These are phyloP conservation scores for Egretta garzetta DNA, from an alignment of 2,113 vertebrate species.

Conservation along the genomic window DNA sequence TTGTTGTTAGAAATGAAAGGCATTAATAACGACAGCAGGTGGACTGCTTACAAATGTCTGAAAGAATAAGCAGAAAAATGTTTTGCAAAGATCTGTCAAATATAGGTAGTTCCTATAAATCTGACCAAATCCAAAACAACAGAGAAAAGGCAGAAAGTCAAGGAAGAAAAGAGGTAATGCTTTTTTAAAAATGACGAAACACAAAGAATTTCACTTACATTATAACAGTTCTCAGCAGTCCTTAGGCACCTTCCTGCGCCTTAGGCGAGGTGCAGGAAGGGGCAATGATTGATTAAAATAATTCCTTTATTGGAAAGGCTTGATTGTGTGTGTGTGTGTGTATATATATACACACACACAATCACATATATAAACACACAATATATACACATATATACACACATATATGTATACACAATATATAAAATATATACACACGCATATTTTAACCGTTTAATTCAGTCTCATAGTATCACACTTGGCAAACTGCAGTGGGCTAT, in stretches of 20 bases:
- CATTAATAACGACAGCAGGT: not conserved
- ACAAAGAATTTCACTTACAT: too few relatives aligned
- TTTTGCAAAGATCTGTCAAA: not conserved
- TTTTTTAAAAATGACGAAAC: not conserved
- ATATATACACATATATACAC: too few relatives aligned
- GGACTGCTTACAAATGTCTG: not conserved
- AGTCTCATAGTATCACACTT: not conserved
- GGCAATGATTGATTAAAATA: not conserved
- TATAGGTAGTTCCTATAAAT: not conserved
- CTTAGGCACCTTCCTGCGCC: not conserved
- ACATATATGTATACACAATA: too few relatives aligned
- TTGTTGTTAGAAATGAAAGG: not conserved
- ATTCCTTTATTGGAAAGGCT: not conserved
- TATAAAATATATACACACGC: too few relatives aligned
- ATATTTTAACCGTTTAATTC: not conserved
- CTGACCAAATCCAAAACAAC: not conserved
- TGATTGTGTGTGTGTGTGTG: not conserved
- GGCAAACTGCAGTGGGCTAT: not conserved
- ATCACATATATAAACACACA: too few relatives aligned
- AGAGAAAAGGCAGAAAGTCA: not conserved
- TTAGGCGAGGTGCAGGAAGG: not conserved
- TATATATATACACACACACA: not conserved
- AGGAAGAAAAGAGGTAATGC: not conserved
- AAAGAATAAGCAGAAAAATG: not conserved
- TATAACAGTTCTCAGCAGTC: not conserved